Evolutionary conservation across 2,888 invertebrate genomes (phyloP).

Genomic region (Lysandra bellargus): DNA sequence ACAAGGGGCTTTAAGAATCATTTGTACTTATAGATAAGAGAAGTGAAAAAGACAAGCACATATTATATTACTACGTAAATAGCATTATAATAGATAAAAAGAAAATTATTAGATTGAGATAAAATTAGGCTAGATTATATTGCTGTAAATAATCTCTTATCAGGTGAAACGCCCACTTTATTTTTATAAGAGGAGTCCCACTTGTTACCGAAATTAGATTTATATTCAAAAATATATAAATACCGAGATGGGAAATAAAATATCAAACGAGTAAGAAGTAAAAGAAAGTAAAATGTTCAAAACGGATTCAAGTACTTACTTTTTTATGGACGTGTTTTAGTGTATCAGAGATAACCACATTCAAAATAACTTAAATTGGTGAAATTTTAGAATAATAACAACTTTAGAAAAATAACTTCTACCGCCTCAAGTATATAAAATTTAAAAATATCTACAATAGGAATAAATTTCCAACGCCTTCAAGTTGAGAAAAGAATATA

Average conservation of each 20-base stretch:
- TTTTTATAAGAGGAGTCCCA: too few relatives aligned
- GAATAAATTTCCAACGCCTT: background rate
- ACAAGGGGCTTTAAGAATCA: too few relatives aligned
- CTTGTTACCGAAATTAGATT: background rate
- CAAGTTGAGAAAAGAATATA: conserved; percentile 18
- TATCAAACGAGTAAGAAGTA: too few relatives aligned
- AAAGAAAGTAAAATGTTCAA: too few relatives aligned
- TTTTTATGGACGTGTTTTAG: background rate
- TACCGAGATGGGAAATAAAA: too few relatives aligned
- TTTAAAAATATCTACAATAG: background rate
- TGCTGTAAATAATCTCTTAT: background rate
- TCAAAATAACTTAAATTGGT: too few relatives aligned
- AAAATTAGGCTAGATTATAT: background rate
- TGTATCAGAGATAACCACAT: background rate
- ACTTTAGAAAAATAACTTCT: too few relatives aligned
- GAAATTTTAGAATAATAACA: background rate
- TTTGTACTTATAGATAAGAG: too few relatives aligned
- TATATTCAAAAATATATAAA: background rate
- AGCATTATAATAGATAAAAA: too few relatives aligned
- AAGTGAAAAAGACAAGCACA: too few relatives aligned
- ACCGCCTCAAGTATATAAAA: background rate
- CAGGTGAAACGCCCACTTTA: background rate
- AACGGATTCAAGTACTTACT: too few relatives aligned
- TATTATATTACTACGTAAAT: too few relatives aligned
- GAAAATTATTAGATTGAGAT: background rate